Base-by-base conservation (phyloP, 2,113 vertebrate genomes). In the Serilophus lunatus region DNA sequence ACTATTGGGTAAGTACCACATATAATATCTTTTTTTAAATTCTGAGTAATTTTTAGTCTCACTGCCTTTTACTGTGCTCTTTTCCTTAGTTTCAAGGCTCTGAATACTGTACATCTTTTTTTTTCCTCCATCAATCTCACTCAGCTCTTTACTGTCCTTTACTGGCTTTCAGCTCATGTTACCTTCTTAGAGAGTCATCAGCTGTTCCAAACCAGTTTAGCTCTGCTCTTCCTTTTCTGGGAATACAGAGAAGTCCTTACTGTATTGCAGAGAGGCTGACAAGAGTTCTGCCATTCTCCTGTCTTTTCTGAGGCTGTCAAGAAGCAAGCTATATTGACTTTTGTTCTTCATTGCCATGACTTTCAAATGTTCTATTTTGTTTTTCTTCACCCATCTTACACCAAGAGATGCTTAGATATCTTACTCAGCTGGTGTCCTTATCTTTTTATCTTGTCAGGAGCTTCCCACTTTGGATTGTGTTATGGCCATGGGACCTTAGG, bases 1-100 rank as follows among this genome's bases (percentile, higher is more conserved):
- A 99, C 99, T 82, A 99, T 99, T 95, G 99, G 99, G 99, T 99
- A 97, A 98, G 99, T 98, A 81, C 24, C 28, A 31, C 2, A 2
- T 7, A 12, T 64, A 49, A 10, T 50, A 17, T 40, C 23, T 19
- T 44, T 49, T 19, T 64, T 50, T n/a, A n/a, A 40, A 22, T 51
- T 72, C 69, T 59, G 1, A 40, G 1, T 38, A 3, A 42, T 45
- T 75, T 72, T 63, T 72, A n/a, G 54, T 54, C 17, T 82, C 4
- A 0, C 25, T 77, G 17, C 15, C 35, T 20, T 76, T 28, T 72
- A 35, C 12, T 68, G 49, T 69, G 25, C 23, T 77, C 76, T 57
- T 66, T 66, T 45, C 29, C 12, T 29, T 51, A 13, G 19, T 79
- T 80, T 59, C 12, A 33, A 40, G 61, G 36, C 56, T 82, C 15